Evolutionary conservation across 2,888 invertebrate genomes (phyloP).

Genomic region (Andrena dorsata): DNA sequence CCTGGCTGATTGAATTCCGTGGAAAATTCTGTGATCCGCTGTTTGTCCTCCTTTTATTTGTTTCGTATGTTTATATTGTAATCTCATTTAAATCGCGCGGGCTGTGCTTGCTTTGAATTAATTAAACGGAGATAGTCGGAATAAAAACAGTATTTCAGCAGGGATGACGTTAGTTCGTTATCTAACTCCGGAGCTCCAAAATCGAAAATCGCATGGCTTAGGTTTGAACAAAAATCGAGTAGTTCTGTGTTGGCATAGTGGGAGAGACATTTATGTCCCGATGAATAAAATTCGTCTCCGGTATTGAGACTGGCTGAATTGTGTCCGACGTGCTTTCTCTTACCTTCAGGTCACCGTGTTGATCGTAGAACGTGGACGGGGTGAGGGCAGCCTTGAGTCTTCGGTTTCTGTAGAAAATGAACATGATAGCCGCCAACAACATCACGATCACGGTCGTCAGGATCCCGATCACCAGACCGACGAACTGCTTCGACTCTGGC

Average conservation of each 20-base stretch:
- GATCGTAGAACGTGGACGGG: conserved; percentile 80
- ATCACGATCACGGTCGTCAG: conserved; percentile 91
- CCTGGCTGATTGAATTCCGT: conserved; percentile 45
- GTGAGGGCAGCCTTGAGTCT: conserved; percentile 85
- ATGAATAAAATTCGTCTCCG: background rate
- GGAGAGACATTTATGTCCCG: background rate
- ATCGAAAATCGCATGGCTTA: background rate
- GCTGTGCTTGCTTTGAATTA: background rate
- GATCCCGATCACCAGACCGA: conserved; percentile 89
- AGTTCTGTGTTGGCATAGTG: background rate
- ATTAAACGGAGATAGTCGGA: background rate
- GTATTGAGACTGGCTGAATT: background rate
- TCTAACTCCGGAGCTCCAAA: background rate
- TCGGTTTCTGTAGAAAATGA: conserved; percentile 89
- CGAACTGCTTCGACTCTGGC: conserved; percentile 87
- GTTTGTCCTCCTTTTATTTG: conserved; percentile 45
- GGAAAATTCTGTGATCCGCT: conserved; percentile 31
- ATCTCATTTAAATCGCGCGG: conserved; percentile 16
- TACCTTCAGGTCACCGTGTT: conserved; percentile 82
- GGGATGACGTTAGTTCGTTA: background rate
- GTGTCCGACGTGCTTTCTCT: conserved; percentile 10
- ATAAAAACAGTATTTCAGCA: background rate
- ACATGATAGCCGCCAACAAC: conserved; percentile 89
- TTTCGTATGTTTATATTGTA: conserved; percentile 40
- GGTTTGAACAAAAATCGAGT: background rate